Percentiles rank a stretch among this genome's conserved stretches.
Evolutionary conservation across 2,113 vertebrate species (phyloP).

Genomic region (Sarotherodon lohbergeri): DNA sequence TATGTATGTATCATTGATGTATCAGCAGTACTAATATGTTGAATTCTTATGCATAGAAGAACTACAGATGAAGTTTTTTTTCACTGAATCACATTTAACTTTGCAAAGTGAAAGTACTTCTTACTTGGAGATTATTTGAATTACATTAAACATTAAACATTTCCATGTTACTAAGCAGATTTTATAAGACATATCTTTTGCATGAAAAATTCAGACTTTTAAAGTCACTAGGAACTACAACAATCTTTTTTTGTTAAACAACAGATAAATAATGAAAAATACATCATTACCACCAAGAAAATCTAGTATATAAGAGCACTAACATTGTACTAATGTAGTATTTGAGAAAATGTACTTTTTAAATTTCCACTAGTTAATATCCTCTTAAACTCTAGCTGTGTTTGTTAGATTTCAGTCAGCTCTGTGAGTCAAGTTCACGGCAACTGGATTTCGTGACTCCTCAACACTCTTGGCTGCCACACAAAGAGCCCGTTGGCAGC

Average conservation of each 20-base stretch:
- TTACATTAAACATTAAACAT: neutral
- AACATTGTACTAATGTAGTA: neutral
- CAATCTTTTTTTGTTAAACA: no score
- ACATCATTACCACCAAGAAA: neutral
- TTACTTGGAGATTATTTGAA: neutral
- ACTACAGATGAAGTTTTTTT: neutral
- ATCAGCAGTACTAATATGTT: neutral
- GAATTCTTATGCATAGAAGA: neutral
- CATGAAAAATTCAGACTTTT: no score
- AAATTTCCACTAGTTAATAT: neutral
- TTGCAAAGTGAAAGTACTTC: neutral
- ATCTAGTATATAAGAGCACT: neutral
- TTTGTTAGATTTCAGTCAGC: conserved; percentile 67
- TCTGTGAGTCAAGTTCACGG: conserved; percentile 69
- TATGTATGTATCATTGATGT: neutral
- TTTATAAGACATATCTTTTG: no score
- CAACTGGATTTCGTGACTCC: conserved; percentile 61
- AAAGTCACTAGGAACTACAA: no score
- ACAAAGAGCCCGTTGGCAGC: conserved; percentile 61
- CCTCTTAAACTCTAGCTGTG: conserved; percentile 26
- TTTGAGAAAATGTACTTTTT: neutral
- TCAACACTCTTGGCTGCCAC: conserved; percentile 64
- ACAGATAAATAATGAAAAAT: neutral
- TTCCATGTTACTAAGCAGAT: neutral
- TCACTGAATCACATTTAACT: neutral